Conservation (phyloP, 2,113 vertebrate genomes). For the Lepus europaeus region DNA sequence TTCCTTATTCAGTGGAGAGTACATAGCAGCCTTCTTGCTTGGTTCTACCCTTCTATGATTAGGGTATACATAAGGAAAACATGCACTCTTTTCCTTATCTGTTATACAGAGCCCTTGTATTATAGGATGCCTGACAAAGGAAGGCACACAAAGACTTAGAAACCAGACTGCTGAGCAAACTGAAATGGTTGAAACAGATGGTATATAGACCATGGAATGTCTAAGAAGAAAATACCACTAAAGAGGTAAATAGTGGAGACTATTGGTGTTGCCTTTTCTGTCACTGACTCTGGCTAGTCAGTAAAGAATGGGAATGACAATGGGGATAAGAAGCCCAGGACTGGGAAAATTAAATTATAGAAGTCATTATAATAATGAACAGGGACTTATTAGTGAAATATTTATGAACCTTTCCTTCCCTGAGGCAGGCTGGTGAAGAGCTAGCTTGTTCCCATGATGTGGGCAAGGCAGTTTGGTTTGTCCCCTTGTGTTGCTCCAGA, state of each 20-base stretch:
- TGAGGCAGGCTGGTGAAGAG: neutral
- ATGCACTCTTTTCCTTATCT: neutral
- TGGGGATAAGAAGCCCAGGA: neutral
- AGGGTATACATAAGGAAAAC: neutral
- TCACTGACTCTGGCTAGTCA: neutral
- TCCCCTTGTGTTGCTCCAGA: neutral
- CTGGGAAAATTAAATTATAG: conserved; percentile 23
- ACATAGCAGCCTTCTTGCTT: neutral
- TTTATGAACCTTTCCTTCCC: neutral
- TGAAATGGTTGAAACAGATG: neutral
- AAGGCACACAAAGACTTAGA: conserved; percentile 2
- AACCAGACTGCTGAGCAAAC: conserved; percentile 26
- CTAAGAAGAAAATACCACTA: neutral
- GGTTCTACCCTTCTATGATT: conserved; percentile 39
- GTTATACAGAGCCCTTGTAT: neutral
- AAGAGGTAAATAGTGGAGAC: neutral
- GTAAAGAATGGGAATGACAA: neutral
- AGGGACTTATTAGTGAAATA: neutral
- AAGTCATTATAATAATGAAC: neutral
- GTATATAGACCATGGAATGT: neutral
- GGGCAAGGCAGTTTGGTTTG: neutral
- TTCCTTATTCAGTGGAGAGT: neutral
- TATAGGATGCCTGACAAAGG: neutral
- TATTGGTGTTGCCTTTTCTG: neutral
- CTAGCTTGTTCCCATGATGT: neutral